These are phyloP conservation scores for Chrysomallon squamiferum DNA, from an alignment of 1,140 invertebrate species.

Conservation along the genomic window DNA sequence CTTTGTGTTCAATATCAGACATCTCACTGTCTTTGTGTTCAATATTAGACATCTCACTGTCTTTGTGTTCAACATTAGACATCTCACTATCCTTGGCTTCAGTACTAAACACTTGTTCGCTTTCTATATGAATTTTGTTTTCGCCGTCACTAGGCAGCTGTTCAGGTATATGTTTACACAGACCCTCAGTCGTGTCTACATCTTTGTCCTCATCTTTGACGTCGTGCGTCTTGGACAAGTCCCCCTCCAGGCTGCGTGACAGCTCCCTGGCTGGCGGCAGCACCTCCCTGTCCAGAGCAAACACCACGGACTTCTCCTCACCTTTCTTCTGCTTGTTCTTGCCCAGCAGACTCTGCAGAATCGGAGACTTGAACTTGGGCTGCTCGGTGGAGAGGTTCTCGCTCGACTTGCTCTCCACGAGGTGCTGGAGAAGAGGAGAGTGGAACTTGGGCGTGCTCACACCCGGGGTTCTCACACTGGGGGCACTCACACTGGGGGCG, in stretches of 20 bases:
- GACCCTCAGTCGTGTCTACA: slow-evolving; percentile 30
- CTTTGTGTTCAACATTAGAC: no score
- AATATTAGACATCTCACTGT: no score
- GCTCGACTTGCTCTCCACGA: slow-evolving; percentile 37
- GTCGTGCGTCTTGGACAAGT: slow-evolving; percentile 9
- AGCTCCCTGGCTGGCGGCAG: no score
- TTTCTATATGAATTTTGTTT: no score
- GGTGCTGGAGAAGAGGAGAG: slow-evolving; percentile 53
- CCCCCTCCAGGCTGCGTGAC: neutral
- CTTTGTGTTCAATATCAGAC: no score
- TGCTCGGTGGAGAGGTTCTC: slow-evolving; percentile 13
- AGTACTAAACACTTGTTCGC: no score
- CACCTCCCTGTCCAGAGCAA: slow-evolving; percentile 15
- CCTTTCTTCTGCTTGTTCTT: slow-evolving; percentile 35
- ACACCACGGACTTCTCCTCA: slow-evolving; percentile 23
- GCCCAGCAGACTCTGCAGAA: slow-evolving; percentile 44
- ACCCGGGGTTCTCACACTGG: slow-evolving; percentile 23
- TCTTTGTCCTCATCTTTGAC: slow-evolving; percentile 29
- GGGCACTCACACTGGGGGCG: slow-evolving; percentile 3
- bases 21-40: no score
- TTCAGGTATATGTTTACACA: no score
- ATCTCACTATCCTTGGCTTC: no score
- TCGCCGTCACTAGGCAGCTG: no score
- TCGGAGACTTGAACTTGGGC: slow-evolving; percentile 43
- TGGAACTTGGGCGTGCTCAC: slow-evolving; percentile 48